Evolutionary conservation across 2,797 vertebrate genomes (phyloP).

Genomic region (Sylvia borin): DNA sequence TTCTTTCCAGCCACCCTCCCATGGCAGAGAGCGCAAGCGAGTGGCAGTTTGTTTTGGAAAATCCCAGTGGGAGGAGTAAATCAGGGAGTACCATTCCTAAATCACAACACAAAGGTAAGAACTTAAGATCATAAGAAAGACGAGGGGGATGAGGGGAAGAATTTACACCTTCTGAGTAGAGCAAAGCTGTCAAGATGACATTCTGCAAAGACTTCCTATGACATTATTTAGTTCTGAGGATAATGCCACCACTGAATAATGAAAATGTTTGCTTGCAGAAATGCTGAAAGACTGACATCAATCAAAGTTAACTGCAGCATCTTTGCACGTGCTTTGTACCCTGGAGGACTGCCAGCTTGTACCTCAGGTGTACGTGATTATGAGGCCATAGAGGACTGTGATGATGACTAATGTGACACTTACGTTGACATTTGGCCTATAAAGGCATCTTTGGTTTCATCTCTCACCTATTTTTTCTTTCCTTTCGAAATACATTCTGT

Average conservation of each 20-base stretch:
- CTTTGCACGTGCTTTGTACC: not conserved
- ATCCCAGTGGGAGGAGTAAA: not conserved
- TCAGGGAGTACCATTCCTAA: not conserved
- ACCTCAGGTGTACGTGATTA: conserved; percentile 33
- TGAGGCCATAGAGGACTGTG: not conserved
- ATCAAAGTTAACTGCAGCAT: conserved; percentile 52
- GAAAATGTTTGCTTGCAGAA: conserved; percentile 53
- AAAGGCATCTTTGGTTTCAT: not conserved
- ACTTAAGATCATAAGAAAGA: not conserved
- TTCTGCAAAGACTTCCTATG: conserved; percentile 25
- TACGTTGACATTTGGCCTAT: not conserved
- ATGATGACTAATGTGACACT: conserved; percentile 40
- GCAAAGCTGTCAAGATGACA: conserved; percentile 14
- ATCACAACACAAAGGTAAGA: not conserved
- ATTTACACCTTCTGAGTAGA: conserved; percentile 27
- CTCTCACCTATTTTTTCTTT: not conserved
- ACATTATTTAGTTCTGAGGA: conserved; percentile 59
- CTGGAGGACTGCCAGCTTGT: conserved; percentile 36
- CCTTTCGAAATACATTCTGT: not conserved
- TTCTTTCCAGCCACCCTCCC: not conserved
- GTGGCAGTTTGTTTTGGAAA: not conserved
- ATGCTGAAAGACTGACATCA: conserved; percentile 62
- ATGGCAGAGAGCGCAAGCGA: fast-evolving
- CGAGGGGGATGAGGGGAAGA: not conserved
- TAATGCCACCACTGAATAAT: conserved; percentile 42